These are phyloP conservation scores for Halictus ligatus DNA, from an alignment of 2,888 invertebrate genomes.

Conservation along the genomic window DNA sequence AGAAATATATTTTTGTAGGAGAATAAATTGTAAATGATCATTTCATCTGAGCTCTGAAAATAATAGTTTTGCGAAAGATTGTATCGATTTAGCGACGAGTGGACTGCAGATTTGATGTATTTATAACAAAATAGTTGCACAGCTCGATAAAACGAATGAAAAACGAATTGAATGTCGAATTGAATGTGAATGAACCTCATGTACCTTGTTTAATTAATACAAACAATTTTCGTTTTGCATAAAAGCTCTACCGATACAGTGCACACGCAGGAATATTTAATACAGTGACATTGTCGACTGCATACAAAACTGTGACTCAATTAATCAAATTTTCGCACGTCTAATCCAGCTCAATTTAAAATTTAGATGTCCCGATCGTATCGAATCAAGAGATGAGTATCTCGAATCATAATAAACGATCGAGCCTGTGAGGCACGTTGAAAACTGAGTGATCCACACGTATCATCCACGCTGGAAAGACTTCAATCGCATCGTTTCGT, in stretches of 20 bases:
- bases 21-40: not conserved
- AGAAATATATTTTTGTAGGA: not conserved
- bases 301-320: not conserved
- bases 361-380: not conserved
- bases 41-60: not conserved
- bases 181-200: no score
- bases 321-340: not conserved
- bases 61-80: not conserved
- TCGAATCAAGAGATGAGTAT: slow-evolving; percentile 16
- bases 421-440: slow-evolving; percentile 37
- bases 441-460: slow-evolving; percentile 25
- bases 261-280: not conserved
- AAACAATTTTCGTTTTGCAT: not conserved
- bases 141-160: not conserved
- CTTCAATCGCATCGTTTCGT: slow-evolving; percentile 56
- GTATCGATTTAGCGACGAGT: not conserved
- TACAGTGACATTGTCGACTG: not conserved
- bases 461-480: slow-evolving; percentile 33
- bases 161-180: not conserved
- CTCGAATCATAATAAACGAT: slow-evolving; percentile 51
- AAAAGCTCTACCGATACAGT: not conserved
- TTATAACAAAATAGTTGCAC: not conserved
- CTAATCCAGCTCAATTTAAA: not conserved
- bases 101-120: not conserved
- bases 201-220: not conserved